phyloP scores from a whole-genome alignment of 2,888 invertebrate genomes.

The Pristionchus mayeri region DNA sequence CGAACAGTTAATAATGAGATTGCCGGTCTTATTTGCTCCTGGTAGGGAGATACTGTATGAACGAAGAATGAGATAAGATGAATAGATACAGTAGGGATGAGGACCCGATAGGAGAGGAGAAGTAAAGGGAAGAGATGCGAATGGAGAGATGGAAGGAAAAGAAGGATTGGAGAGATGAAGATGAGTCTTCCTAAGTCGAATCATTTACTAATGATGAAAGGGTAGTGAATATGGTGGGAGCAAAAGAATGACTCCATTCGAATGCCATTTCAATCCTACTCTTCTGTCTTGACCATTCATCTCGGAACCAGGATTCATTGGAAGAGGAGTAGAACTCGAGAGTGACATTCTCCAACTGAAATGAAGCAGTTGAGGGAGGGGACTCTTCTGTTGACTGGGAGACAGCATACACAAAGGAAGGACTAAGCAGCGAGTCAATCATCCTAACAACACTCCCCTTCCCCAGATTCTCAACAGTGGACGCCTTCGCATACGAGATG shows the following conservation, averaged over 20 bases:
- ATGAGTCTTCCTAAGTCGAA: constrained; percentile 22
- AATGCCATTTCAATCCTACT: background rate
- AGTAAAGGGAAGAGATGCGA: constrained; percentile 55
- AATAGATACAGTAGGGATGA: background rate
- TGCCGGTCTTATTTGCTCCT: no score
- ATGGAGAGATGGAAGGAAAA: constrained; percentile 13
- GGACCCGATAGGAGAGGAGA: background rate
- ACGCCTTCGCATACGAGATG: constrained; percentile 8
- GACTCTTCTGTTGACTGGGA: constrained; percentile 35
- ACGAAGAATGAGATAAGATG: background rate
- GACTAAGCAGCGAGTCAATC: no score
- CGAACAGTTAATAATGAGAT: no score
- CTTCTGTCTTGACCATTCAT: constrained; percentile 5
- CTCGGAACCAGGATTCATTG: constrained; percentile 25
- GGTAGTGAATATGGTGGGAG: constrained; percentile 18
- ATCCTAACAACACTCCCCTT: background rate
- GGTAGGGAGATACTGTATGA: background rate
- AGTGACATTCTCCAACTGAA: constrained; percentile 35
- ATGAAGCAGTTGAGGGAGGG: background rate
- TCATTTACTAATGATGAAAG: background rate
- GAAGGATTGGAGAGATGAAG: constrained; percentile 50
- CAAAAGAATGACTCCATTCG: constrained; percentile 13
- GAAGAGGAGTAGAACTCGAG: background rate
- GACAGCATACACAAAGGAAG: constrained; percentile 27
- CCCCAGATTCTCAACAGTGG: background rate